Evolutionary conservation across 2,113 vertebrate species (phyloP), one percentile per base, ranked within the genome.

Genomic region (Scomber colias): DNA sequence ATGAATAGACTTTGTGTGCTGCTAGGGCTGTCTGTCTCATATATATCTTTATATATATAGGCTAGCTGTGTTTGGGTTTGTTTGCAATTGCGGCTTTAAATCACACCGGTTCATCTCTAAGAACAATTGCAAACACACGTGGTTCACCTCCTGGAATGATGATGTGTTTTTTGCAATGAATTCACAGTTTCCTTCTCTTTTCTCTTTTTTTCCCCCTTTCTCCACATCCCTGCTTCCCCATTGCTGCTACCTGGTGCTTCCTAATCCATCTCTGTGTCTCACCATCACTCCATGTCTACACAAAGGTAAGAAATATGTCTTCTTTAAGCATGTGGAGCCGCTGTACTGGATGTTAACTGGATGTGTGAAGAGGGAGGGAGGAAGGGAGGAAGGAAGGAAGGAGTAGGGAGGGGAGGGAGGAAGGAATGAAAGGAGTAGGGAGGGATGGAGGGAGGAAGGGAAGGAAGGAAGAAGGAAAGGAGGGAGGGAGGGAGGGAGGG

Each of bases 271-370:
- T 21, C 1, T 40, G 5, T 61, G 46, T 60, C 69, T 27, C 54
- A 61, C 73, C 66, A 65, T 9, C 45, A 3, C 53, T 81, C 17
- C 4, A 10, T 31, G 3, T 78, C 88, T 76, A 19, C 71, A 27
- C 87, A 68, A 91, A 95, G 94, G 94, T 94, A 94, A 94, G 93
- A 92, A 55, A 40, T 5, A 45, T 31, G 56, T 44, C 17, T 81
- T 85, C 71, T 50, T 1, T 11, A 17, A 61, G 1, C 11, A 62
- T 53, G n/a, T 54, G 24, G 1, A 13, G 49, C 11, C 55, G 24
- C 13, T 66, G 12, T 13, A n/a, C 6, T 12, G 21, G 3, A 57
- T 72, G n/a, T 63, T 21, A 40, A 35, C 15, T 19, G 30, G 30
- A 67, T 30, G 2, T 44, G 50, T 82, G 68, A 86, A 21, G 21